A percentile compares a stretch with the other conserved stretches of the same genome.
These are phyloP conservation scores for Physocephala rufipes DNA, from an alignment of 2,888 invertebrate genomes.

Conservation along the genomic window DNA sequence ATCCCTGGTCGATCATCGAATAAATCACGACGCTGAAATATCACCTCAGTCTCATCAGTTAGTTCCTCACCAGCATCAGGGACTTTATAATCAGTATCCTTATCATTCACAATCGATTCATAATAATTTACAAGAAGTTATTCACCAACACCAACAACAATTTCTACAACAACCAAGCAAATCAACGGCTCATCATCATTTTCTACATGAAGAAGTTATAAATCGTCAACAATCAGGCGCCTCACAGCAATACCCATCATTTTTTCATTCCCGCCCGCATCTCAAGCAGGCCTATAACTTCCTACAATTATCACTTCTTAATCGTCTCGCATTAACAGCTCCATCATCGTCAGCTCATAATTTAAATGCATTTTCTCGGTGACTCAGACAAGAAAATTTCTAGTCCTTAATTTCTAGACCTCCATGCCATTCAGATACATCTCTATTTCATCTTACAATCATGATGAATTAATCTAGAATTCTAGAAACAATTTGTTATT, in stretches of 20 bases:
- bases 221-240: background rate
- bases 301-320: too few species aligned
- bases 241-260: background rate
- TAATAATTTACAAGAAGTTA: too few species aligned
- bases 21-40: background rate
- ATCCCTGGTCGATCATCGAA: background rate
- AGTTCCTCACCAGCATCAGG: background rate
- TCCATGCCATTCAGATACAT: too few species aligned
- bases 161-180: too few species aligned
- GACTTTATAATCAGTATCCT: too few species aligned
- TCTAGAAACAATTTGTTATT: too few species aligned
- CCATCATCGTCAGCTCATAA: too few species aligned
- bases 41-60: background rate
- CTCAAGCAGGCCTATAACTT: too few species aligned
- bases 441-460: too few species aligned
- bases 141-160: background rate
- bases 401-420: background rate
- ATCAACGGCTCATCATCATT: constrained; percentile 2
- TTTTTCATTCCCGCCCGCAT: background rate
- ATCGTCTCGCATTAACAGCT: background rate
- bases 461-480: too few species aligned
- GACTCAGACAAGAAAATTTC: background rate
- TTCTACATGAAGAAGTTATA: background rate
- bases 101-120: too few species aligned
- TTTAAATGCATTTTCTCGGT: too few species aligned